phyloP scores from a whole-genome alignment of 2,888 invertebrate genomes.

The Mythimna lalbum region DNA sequence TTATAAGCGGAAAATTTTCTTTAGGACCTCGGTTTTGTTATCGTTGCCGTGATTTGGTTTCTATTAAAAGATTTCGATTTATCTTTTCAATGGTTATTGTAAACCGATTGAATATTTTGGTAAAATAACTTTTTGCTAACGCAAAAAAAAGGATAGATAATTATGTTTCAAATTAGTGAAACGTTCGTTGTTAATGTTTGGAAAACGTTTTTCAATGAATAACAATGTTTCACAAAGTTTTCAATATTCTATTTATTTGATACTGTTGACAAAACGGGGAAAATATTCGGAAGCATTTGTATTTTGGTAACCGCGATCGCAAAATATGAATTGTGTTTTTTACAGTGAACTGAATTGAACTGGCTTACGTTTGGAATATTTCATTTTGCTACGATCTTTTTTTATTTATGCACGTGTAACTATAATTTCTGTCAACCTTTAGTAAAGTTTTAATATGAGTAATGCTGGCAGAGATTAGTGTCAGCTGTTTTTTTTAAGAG shows the following conservation, averaged over 20 bases:
- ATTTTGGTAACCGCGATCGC: background rate
- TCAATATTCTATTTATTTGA: background rate
- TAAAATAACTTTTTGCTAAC: constrained; percentile 1
- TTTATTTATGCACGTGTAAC: background rate
- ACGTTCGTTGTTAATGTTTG: background rate
- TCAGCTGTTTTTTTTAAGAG: background rate
- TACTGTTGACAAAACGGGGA: background rate
- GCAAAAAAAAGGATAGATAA: background rate
- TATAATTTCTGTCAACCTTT: background rate
- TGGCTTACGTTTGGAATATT: background rate
- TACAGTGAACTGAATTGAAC: background rate
- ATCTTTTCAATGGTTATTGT: constrained; percentile 15
- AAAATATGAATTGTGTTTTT: constrained; percentile 7
- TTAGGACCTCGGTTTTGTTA: constrained; percentile 36
- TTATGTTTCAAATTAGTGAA: constrained; percentile 3
- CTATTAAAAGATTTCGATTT: constrained; percentile 28
- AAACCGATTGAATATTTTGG: constrained; percentile 18
- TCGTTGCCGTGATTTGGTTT: constrained; percentile 41
- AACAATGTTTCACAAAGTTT: background rate
- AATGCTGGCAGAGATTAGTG: background rate
- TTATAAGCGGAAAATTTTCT: constrained; percentile 51
- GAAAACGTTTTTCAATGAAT: background rate
- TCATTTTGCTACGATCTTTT: background rate
- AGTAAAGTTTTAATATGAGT: background rate
- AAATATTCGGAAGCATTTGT: constrained; percentile 2